Conservation (phyloP, 2,888 invertebrate species). For the Flexamia atlantica region DNA sequence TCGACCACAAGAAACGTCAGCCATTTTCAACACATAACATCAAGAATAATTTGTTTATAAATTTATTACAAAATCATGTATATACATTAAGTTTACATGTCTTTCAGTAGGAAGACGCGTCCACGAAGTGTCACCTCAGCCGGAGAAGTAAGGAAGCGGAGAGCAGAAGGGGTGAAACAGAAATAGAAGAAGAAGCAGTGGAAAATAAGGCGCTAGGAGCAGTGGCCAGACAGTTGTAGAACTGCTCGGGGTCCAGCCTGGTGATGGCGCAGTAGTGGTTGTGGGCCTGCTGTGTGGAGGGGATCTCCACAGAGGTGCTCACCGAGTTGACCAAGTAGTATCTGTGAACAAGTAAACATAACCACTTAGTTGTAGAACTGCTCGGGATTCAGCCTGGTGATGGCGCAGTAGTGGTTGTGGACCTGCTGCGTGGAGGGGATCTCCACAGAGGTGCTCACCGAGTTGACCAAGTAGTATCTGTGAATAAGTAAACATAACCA, state of each 20-base stretch:
- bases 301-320: constrained; percentile 77
- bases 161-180: neutral
- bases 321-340: constrained; percentile 89
- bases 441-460: constrained; percentile 78
- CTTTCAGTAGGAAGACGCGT: neutral
- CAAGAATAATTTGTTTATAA: neutral
- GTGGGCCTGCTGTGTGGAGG: constrained; percentile 78
- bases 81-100: neutral
- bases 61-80: constrained; percentile 1
- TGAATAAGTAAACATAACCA: constrained; percentile 73
- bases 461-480: constrained; percentile 88
- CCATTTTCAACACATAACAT: neutral
- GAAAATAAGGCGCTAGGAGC: constrained; percentile 82
- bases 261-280: constrained; percentile 94
- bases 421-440: constrained; percentile 78
- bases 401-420: constrained; percentile 91
- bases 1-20: neutral
- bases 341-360: constrained; percentile 74
- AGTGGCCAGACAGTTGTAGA: constrained; percentile 88
- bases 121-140: constrained; percentile 16
- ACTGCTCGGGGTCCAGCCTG: constrained; percentile 87
- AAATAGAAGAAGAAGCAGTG: neutral
- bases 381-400: constrained; percentile 88
- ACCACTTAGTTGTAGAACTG: constrained; percentile 77
- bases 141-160: neutral